phyloP scores from a whole-genome alignment of 2,113 vertebrate genomes.

The Dasypus novemcinctus region DNA sequence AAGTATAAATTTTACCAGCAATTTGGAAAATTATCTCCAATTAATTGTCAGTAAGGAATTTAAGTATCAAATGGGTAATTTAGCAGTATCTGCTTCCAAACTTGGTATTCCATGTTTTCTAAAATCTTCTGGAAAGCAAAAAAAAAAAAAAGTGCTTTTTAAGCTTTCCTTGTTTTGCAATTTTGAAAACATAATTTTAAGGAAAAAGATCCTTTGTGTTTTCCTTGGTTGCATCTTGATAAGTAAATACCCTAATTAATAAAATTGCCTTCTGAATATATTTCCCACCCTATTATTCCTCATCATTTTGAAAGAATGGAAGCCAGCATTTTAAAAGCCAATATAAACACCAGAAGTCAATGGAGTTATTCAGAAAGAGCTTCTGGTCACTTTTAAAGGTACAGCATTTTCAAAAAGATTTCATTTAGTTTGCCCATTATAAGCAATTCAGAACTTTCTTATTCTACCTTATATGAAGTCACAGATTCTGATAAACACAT shows the following conservation, averaged over 20 bases:
- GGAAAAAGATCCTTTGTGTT: neutral
- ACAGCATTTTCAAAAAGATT: constrained; percentile 39
- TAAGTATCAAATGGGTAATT: neutral
- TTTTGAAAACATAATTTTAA: constrained; percentile 53
- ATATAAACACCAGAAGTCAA: constrained; percentile 68
- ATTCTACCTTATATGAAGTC: constrained; percentile 40
- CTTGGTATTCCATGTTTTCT: neutral
- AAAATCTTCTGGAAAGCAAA: constrained; percentile 11
- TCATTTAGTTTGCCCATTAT: constrained; percentile 46
- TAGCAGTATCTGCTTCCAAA: neutral
- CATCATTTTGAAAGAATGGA: constrained; percentile 69
- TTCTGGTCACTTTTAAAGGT: constrained; percentile 67
- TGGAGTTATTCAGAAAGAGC: constrained; percentile 76
- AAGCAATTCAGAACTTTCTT: constrained; percentile 51
- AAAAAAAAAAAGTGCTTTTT: neutral
- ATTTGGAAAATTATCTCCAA: constrained; percentile 27
- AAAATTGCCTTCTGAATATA: constrained; percentile 58
- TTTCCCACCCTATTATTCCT: constrained; percentile 65
- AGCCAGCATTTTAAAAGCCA: constrained; percentile 70
- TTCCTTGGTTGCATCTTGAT: constrained; percentile 25
- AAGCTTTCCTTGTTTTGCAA: constrained; percentile 44
- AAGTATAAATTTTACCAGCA: constrained; percentile 16
- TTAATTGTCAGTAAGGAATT: neutral
- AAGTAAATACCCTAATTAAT: constrained; percentile 67
- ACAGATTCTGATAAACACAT: constrained; percentile 37